Conservation (phyloP, 2,797 vertebrate genomes). For the Acipenser ruthenus region DNA sequence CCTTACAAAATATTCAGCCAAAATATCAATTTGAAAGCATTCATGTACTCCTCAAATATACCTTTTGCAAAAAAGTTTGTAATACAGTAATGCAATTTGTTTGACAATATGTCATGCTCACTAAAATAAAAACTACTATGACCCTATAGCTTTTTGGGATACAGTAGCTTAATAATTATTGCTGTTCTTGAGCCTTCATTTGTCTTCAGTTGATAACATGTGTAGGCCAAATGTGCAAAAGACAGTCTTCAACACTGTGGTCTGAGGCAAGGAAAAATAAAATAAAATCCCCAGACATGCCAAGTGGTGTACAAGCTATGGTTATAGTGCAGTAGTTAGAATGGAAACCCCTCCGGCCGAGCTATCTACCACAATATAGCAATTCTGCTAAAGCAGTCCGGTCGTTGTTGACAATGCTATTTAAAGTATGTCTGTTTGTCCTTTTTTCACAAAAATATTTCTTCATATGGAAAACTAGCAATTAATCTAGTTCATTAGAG, state of each 20-base stretch:
- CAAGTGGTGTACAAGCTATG: background rate
- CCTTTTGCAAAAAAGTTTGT: background rate
- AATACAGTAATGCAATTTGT: slow-evolving; percentile 8
- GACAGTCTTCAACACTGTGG: slow-evolving; percentile 1
- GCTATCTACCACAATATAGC: background rate
- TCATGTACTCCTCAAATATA: background rate
- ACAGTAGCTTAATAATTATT: slow-evolving; percentile 15
- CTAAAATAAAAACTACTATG: slow-evolving; percentile 15
- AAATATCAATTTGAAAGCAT: slow-evolving; percentile 6
- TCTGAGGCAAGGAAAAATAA: background rate
- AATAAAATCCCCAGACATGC: background rate
- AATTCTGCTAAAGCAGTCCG: slow-evolving; percentile 64
- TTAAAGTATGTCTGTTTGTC: slow-evolving; percentile 46
- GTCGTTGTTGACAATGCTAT: slow-evolving; percentile 50
- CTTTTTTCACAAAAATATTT: slow-evolving; percentile 69
- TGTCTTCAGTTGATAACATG: slow-evolving; percentile 8
- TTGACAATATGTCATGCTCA: slow-evolving; percentile 1
- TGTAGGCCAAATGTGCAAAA: slow-evolving; percentile 18
- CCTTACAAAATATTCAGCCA: slow-evolving; percentile 6
- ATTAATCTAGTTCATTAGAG: slow-evolving; percentile 55
- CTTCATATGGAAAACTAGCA: slow-evolving; percentile 62
- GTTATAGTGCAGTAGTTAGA: slow-evolving; percentile 1
- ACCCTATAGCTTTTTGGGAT: slow-evolving; percentile 13
- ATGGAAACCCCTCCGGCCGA: background rate
- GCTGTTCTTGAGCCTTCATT: slow-evolving; percentile 16